Evolutionary conservation across 2,113 vertebrate genomes (phyloP).

Genomic region (Rhineura floridana): DNA sequence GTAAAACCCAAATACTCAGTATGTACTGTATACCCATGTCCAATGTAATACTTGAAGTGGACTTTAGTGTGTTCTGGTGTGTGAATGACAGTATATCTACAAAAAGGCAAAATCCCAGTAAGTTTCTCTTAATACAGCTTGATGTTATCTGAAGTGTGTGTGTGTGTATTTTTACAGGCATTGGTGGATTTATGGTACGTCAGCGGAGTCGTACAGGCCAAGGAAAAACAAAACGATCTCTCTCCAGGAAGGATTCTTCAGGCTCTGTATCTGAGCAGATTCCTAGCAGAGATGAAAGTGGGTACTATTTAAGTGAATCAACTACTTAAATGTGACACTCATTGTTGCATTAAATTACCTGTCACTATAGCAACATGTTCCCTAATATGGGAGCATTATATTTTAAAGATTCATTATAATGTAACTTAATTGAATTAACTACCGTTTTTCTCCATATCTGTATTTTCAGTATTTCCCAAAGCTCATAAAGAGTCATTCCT

Average conservation of each 20-base stretch:
- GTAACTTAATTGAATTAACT: background rate
- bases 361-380: background rate
- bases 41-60: background rate
- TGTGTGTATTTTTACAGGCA: constrained; percentile 78
- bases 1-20: background rate
- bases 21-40: background rate
- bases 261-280: constrained; percentile 86
- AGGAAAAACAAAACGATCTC: constrained; percentile 84
- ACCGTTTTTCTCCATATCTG: background rate
- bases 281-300: constrained; percentile 85
- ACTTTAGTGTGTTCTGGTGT: background rate
- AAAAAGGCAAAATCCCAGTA: background rate
- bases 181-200: constrained; percentile 98
- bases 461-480: background rate
- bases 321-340: background rate
- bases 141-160: too few relatives aligned
- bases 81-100: background rate
- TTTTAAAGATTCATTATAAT: constrained; percentile 6
- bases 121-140: background rate
- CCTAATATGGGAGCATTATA: background rate
- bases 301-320: constrained; percentile 30
- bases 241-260: constrained; percentile 87
- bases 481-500: background rate
- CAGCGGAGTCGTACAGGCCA: constrained; percentile 91
- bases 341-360: background rate